Conservation (phyloP, 2,888 invertebrate genomes). For the Philonicus albiceps region DNA sequence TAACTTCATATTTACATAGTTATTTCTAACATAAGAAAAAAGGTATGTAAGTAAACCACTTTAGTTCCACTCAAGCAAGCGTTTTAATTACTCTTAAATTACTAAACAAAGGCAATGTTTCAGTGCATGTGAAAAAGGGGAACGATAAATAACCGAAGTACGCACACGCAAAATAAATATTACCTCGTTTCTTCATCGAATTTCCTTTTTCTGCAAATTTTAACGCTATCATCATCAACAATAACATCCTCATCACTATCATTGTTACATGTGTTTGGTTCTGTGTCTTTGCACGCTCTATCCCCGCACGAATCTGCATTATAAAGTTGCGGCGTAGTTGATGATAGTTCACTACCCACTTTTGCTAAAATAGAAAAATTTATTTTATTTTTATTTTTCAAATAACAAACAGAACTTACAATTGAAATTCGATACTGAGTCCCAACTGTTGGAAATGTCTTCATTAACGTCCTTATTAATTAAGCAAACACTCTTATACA, state of each 20-base stretch:
- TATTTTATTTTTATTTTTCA: background rate
- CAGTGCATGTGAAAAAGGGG: no score
- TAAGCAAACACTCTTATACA: constrained; percentile 61
- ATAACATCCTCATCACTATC: constrained; percentile 64
- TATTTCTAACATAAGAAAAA: no score
- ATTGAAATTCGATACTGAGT: constrained; percentile 50
- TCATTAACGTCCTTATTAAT: constrained; percentile 60
- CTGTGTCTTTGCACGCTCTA: constrained; percentile 53
- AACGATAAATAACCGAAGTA: background rate
- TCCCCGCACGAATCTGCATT: constrained; percentile 61
- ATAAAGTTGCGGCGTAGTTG: constrained; percentile 62
- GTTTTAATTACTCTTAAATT: background rate
- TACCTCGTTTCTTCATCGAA: constrained; percentile 55
- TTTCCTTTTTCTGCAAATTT: constrained; percentile 56
- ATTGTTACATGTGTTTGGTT: constrained; percentile 59
- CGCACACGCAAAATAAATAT: background rate
- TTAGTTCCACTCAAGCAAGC: no score
- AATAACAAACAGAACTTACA: constrained; percentile 38
- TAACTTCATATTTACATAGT: background rate
- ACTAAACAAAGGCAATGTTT: background rate
- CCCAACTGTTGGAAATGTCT: constrained; percentile 52
- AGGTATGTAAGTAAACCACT: background rate
- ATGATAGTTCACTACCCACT: constrained; percentile 61
- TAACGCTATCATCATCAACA: constrained; percentile 61
- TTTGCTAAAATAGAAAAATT: constrained; percentile 54